A percentile compares a stretch with the other conserved stretches of the same genome.
These are phyloP conservation scores for Podiceps cristatus DNA, from an alignment of 2,113 vertebrate genomes.

Conservation along the genomic window DNA sequence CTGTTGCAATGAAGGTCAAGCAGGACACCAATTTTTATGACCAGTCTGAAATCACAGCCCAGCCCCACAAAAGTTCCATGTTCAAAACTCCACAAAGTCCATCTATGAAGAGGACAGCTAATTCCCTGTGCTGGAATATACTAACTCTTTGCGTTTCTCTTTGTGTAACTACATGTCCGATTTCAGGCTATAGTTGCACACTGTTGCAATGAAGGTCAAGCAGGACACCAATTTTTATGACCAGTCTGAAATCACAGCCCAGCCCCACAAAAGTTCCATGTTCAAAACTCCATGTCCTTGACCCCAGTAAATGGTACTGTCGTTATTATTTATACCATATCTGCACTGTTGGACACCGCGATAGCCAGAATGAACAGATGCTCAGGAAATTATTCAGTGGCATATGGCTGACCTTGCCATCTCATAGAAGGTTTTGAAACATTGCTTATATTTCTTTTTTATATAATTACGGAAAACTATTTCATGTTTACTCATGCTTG, in stretches of 20 bases:
- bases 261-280: background rate
- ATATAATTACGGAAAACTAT: conserved; percentile 10
- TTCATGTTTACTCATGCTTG: background rate
- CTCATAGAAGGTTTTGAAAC: background rate
- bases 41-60: background rate
- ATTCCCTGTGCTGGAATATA: background rate
- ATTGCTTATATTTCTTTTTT: conserved; percentile 5
- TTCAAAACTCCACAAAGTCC: background rate
- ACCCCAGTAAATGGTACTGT: background rate
- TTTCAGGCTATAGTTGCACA: background rate
- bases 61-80: background rate
- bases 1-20: background rate
- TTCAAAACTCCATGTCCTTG: background rate
- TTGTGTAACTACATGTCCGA: background rate
- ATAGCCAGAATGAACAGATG: conserved; percentile 7
- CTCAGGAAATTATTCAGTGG: conserved; percentile 8
- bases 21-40: background rate
- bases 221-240: background rate
- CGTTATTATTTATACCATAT: background rate
- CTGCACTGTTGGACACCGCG: background rate
- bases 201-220: background rate
- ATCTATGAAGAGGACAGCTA: background rate
- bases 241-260: background rate
- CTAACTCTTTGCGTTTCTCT: background rate
- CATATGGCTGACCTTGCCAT: background rate